Conservation (phyloP, 2,113 vertebrate species). For the Potamarius usumacintae region DNA sequence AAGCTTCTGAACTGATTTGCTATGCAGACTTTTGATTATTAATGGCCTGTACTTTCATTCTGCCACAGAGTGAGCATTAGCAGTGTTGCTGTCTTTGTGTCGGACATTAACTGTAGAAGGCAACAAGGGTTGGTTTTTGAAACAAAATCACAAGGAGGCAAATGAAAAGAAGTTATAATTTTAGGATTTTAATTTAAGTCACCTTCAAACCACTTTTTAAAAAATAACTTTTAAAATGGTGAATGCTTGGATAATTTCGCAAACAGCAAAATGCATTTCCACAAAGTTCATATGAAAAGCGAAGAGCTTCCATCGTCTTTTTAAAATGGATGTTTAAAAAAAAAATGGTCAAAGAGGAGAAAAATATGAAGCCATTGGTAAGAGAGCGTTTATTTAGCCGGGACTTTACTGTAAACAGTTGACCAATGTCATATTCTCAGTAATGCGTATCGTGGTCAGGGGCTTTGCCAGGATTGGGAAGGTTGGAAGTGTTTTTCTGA, state of each 20-base stretch:
- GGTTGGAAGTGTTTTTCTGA: too few relatives aligned
- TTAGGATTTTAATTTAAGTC: too few relatives aligned
- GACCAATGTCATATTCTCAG: background rate
- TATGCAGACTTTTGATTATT: background rate
- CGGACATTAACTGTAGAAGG: background rate
- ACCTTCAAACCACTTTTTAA: too few relatives aligned
- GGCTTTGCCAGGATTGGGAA: too few relatives aligned
- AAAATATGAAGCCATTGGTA: background rate
- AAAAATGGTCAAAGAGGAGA: background rate
- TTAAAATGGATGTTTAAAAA: background rate
- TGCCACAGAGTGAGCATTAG: background rate
- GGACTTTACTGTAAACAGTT: background rate
- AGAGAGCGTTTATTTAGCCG: background rate
- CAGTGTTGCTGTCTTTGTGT: background rate
- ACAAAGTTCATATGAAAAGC: background rate
- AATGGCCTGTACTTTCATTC: background rate
- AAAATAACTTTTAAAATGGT: background rate
- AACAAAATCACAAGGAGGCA: too few relatives aligned
- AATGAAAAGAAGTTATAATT: background rate
- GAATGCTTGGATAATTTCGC: background rate
- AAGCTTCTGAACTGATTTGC: background rate
- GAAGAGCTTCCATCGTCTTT: background rate
- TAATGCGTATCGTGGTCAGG: background rate
- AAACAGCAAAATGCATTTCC: background rate
- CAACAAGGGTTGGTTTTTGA: too few relatives aligned